Conservation (phyloP, 2,797 vertebrate species). For the Ara ararauna region DNA sequence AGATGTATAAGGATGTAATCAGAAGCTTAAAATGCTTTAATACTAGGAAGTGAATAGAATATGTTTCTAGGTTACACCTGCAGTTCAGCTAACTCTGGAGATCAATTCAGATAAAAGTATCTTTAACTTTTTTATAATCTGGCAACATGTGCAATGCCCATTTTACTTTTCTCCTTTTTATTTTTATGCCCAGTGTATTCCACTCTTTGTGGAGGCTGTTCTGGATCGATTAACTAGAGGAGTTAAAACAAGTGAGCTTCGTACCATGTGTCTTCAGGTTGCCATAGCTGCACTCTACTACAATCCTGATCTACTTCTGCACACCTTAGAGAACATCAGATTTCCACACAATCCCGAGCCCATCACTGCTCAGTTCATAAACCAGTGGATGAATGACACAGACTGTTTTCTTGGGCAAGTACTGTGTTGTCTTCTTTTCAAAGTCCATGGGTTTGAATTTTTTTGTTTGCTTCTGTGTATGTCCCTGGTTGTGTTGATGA, state of each 20-base stretch:
- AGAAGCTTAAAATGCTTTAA: background rate
- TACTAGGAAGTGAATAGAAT: background rate
- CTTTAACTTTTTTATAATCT: background rate
- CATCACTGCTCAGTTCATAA: slow-evolving; percentile 96
- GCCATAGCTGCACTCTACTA: slow-evolving; percentile 95
- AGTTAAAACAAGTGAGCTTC: slow-evolving; percentile 94
- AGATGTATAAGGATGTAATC: background rate
- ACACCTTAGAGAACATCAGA: slow-evolving; percentile 92
- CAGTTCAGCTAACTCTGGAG: background rate
- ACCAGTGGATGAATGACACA: slow-evolving; percentile 98
- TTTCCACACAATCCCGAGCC: slow-evolving; percentile 92
- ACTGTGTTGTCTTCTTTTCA: background rate
- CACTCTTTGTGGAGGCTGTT: slow-evolving; percentile 93
- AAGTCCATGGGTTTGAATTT: background rate
- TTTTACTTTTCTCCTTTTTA: background rate
- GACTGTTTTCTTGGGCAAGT: slow-evolving; percentile 95
- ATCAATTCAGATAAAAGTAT: background rate
- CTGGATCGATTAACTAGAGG: slow-evolving; percentile 93
- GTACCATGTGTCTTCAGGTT: slow-evolving; percentile 98
- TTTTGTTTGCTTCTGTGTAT: background rate
- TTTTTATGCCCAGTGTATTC: slow-evolving; percentile 85
- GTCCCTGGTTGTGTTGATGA: background rate
- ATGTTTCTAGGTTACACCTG: background rate
- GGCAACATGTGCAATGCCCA: background rate
- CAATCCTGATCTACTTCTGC: slow-evolving; percentile 89